Conservation (phyloP, 2,888 invertebrate species). For the Apodemia zela region DNA sequence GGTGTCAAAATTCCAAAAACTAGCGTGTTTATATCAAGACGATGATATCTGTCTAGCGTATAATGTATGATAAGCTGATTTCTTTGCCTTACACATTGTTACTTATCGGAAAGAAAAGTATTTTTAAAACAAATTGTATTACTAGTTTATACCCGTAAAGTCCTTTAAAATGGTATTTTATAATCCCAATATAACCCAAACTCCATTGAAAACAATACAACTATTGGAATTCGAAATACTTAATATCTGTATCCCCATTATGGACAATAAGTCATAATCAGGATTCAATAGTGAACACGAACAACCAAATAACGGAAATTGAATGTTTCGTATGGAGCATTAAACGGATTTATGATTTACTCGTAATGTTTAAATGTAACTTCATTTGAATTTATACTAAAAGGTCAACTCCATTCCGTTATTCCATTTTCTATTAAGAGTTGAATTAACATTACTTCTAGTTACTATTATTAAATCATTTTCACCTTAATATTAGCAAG, state of each 20-base stretch:
- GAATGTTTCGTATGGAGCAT: constrained; percentile 56
- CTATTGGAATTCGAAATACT: background rate
- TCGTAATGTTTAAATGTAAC: constrained; percentile 26
- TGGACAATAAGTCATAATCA: constrained; percentile 20
- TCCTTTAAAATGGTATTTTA: background rate
- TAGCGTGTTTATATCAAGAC: no score
- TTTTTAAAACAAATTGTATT: no score
- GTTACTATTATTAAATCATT: background rate
- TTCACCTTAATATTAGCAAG: no score
- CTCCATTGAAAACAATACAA: background rate
- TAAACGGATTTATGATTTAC: constrained; percentile 51
- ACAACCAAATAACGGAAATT: constrained; percentile 51
- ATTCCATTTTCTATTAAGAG: constrained; percentile 2
- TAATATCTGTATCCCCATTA: constrained; percentile 5
- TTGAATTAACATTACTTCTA: background rate
- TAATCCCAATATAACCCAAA: background rate
- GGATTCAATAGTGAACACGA: constrained; percentile 25
- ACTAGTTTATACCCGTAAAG: no score
- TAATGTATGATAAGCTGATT: no score
- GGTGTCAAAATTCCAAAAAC: no score
- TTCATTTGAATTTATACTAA: constrained; percentile 24
- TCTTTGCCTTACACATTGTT: no score
- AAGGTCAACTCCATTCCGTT: constrained; percentile 23
- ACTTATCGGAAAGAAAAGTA: no score
- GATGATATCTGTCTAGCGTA: no score